Evolutionary conservation across 2,113 vertebrate species (phyloP), one percentile per base, ranked within the genome.

Genomic region (Danionella cerebrum): DNA sequence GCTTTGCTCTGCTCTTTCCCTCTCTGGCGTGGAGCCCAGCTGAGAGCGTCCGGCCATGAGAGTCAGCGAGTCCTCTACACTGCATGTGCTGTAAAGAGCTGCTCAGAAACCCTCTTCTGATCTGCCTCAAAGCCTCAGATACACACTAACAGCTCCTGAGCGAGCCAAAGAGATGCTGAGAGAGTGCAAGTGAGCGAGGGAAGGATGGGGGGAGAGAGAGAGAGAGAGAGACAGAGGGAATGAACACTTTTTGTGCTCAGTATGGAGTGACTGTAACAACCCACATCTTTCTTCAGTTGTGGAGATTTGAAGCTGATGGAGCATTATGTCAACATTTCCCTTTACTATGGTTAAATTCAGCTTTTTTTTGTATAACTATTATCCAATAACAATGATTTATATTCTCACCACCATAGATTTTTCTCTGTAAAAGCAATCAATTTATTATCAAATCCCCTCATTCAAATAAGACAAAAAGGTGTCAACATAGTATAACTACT

Each of bases 71-170:
- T 60, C 63, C 69, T 60, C 78, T 59, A 51, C 58, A 58, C 65
- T 29, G 71, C 73, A 2, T n/a, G n/a, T n/a, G n/a, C 25, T 14
- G 82, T 82, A 77, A 78, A 84, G 82, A 74, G 73, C 72, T 74
- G 74, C 76, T 73, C 76, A 69, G 75, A 79, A 84, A 81, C 83
- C 76, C 65, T 68, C 79, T 80, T 82, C 73, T 76, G 74, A 75
- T 75, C 82, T 87, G 84, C 83, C 83, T 84, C 80, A 80, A 67
- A 82, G 81, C 79, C 82, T 86, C 86, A 86, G 82, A 80, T 66
- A 67, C 83, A 83, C 76, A 78, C 82, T 86, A 84, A 83, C 80
- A 74, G 69, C 78, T 71, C 78, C 78, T 84, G 81, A 84, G 77
- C 82, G 78, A 31, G 36, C 21, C 36, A 41, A 22, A 58, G 36